Evolutionary conservation across 2,113 vertebrate species (phyloP), one percentile per base, ranked within the genome.

Genomic region (Sinosuthora webbiana): DNA sequence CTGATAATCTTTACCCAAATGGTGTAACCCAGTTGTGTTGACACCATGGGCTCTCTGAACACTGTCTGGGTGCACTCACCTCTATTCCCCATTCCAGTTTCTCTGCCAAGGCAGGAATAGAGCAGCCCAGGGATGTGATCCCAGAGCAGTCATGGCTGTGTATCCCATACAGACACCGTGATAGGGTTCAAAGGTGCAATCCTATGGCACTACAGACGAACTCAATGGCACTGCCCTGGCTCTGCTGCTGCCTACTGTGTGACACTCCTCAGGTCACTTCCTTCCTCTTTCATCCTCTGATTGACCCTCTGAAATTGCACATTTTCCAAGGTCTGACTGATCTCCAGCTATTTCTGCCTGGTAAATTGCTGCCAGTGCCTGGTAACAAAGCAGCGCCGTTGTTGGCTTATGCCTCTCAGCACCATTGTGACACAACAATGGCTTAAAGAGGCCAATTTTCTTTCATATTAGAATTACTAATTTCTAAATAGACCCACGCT

Each of bases 371-470:
- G 10, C 10, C 83, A 55, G 83, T n/a, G 67, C 63, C 79, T 88
- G 59, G 53, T 83, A 83, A 96, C 70, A 95, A 62, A 62, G 82
- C 70, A 65, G 55, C 0, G 0, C 45, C 5, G 7, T 62, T 88
- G 59, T 33, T 74, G 79, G 59, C 64, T 74, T 88, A 37, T 59
- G 75, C 63, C 88, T 90, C 86, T 88, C 90, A 77, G 59, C 50
- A 80, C 85, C 76, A 94, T 92, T 97, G 90, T 95, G 35, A 90
- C 55, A 83, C 59, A 80, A 89, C 94, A 97, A 96, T 86, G 69
- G 92, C 52, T 90, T 83, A 50, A 92, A 68, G 44, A 86, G 68
- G 55, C 55, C 63, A 94, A 86, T 83, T 96, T 95, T 93, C 85
- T 90, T 83, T 80, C 76, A 50, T 74, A 73, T 83, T 77, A 55